Evolutionary conservation across 1,140 invertebrate genomes (phyloP), one percentile per base, ranked within the genome.

Genomic region (Stegodyphus dumicola): DNA sequence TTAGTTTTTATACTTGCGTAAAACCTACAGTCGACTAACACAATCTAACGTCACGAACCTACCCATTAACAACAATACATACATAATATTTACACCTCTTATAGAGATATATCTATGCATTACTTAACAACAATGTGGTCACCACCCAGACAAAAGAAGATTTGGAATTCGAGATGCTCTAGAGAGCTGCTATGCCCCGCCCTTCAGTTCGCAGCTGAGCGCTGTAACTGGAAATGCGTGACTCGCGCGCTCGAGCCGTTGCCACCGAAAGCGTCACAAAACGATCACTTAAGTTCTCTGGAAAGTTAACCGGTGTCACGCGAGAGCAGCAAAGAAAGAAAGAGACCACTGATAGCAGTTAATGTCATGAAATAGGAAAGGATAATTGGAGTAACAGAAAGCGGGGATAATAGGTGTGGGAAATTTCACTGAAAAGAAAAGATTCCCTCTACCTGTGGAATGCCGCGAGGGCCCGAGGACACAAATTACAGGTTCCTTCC

Each of bases 231-330:
- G 80, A 66, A 83, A 66, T 75, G 70, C 80, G 80, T 83, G 80
- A 83, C 80, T 83, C n/a, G 69, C n/a, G 52, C 70, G 80, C 80
- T 75, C 70, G 80, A 83, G 71, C 71, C 60, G 80, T 83, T 83
- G 70, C 80, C 80, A 83, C 80, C 71, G 80, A 83, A 66, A 54
- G 80, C 80, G 80, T 83, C 70, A 83, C 80, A 83, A 83, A 83
- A 83, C 80, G 80, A 83, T 75, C 80, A 75, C 80, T 71, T 81
- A 81, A 54, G 33, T 33, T 74, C 53, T 52, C 33, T n/a, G 70
- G 70, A 79, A 79, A 56, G 53, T 17, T 48, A 79, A 17, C n/a
- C 48, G 18, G 53, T 33, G 48, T 65, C 60, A 77, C 48, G 76
- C 60, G 33, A 66, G 65, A 11, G 49, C 64, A 60, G 56, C 56